Evolutionary conservation across 2,113 vertebrate genomes (phyloP), one percentile per base, ranked within the genome.

Genomic region (Aspidoscelis tigris): DNA sequence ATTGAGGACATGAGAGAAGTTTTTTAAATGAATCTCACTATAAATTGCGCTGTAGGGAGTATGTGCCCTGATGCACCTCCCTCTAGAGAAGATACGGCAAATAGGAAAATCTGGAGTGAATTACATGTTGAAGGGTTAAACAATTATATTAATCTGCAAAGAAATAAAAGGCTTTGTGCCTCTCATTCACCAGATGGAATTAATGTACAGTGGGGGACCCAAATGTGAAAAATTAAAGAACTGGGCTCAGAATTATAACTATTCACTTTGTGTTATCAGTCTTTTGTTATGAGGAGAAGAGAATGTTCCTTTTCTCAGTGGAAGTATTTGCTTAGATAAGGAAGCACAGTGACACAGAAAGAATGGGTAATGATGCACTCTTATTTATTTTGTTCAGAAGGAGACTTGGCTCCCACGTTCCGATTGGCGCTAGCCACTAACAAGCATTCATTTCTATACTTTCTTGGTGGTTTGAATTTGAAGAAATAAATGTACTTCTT

Each of bases 31-130:
- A 86, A 12, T 70, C 43, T 73, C 55, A 78, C 83, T 81, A 66
- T 65, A 89, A 91, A 90, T 89, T 87, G 87, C 66, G 68, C 78
- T 73, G 61, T 4, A 7, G 50, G 50, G 26, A 69, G 88, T 91
- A 16, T 21, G 1, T 86, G 86, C 72, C 81, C 70, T 77, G 80
- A 71, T 20, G n/a, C 65, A 41, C 43, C 74, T 58, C 69, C 0
- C 80, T 61, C 55, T 12, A 65, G 41, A 75, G 58, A 64, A 87
- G 81, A 65, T 81, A 65, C 21, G 43, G 70, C 78, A 44, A 79
- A 24, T 44, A 20, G 11, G 12, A 1, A 16, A 88, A 84, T 44
- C 41, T 41, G 11, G 43, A 85, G 53, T 16, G 7, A 80, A 58
- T 39, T 64, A 47, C 47, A 78, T 3, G 41, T 70, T 85, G 47